Base-by-base conservation (phyloP, 2,113 vertebrate species). In the Chaetorhynchus papuensis region DNA sequence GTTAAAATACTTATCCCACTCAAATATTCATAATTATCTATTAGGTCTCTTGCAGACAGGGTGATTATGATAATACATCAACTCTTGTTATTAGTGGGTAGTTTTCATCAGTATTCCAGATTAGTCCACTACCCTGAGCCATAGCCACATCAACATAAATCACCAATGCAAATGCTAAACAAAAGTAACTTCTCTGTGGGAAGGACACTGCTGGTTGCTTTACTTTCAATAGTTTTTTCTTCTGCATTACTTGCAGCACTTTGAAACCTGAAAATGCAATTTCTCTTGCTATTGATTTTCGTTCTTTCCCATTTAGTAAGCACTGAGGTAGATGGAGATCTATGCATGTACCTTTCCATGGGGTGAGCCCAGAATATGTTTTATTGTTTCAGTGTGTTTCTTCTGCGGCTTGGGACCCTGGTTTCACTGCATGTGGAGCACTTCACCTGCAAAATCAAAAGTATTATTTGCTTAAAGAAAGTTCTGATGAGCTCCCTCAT, bases 261-360 rank as follows among this genome's bases (percentile, higher is more conserved):
- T 90, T 59, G 70, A 94, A 92, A 69, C 21, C 85, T 90, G 61
- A 95, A 95, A 97, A 94, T 65, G 54, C 41, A 96, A 83, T 97
- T 97, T 94, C 57, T 96, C 70, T 91, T 81, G 27, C 41, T 94
- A 80, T 89, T 96, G 91, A 97, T 95, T 97, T 97, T 95, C 93
- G 77, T 93, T 71, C 81, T 83, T 66, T 91, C 65, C n/a, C 60
- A 76, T 93, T 97, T 94, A 90, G 59, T 50, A 93, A 92, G 56
- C 52, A 50, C 47, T 66, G 59, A 37, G 54, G 83, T 89, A 33
- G 60, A 70, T 50, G 49, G 15, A 85, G 47, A 60, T 93, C 69
- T 96, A 21, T 74, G 49, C 14, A 44, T 20, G 26, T 54, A 39
- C n/a, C 23, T 93, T 94, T 47, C 68, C 49, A 19, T 30, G 27